phyloP scores from a whole-genome alignment of 2,888 invertebrate species.

The Pollenia griseotomentosa region DNA sequence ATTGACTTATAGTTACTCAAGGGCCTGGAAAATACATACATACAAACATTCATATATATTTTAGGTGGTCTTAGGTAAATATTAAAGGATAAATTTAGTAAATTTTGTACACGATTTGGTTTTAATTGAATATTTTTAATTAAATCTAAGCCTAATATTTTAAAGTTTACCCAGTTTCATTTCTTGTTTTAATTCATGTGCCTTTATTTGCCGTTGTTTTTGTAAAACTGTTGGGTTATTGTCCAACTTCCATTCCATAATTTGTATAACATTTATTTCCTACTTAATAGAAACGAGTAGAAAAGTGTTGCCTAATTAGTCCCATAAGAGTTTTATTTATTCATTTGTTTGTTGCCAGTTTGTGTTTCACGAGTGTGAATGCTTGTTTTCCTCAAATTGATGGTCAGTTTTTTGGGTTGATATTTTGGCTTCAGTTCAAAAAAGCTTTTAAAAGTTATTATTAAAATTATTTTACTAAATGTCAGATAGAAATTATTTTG shows the following conservation, averaged over 20 bases:
- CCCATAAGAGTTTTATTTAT: slow-evolving; percentile 64
- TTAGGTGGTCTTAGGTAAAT: no score
- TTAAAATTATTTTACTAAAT: slow-evolving; percentile 65
- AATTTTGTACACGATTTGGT: neutral
- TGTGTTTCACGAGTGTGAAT: slow-evolving; percentile 8
- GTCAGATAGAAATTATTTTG: slow-evolving; percentile 67
- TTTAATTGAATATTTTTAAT: neutral
- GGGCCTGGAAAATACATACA: no score
- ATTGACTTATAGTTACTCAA: no score
- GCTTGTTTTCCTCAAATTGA: slow-evolving; percentile 22
- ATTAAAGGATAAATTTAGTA: no score
- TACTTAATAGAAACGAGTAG: slow-evolving; percentile 36
- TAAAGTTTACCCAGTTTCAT: neutral
- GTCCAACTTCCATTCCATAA: slow-evolving; percentile 7
- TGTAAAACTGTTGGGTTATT: neutral
- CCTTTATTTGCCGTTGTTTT: slow-evolving; percentile 49
- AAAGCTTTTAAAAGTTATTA: slow-evolving; percentile 73
- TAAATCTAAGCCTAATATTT: neutral
- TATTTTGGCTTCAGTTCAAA: slow-evolving; percentile 71
- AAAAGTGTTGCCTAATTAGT: slow-evolving; percentile 70
- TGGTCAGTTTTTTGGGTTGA: slow-evolving; percentile 71
- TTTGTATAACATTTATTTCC: slow-evolving; percentile 38
- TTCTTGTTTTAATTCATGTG: slow-evolving; percentile 45
- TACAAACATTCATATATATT: no score
- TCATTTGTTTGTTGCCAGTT: slow-evolving; percentile 31